Base-by-base conservation (phyloP, 2,888 invertebrate genomes). In the Anoplius nigerrimus region DNA sequence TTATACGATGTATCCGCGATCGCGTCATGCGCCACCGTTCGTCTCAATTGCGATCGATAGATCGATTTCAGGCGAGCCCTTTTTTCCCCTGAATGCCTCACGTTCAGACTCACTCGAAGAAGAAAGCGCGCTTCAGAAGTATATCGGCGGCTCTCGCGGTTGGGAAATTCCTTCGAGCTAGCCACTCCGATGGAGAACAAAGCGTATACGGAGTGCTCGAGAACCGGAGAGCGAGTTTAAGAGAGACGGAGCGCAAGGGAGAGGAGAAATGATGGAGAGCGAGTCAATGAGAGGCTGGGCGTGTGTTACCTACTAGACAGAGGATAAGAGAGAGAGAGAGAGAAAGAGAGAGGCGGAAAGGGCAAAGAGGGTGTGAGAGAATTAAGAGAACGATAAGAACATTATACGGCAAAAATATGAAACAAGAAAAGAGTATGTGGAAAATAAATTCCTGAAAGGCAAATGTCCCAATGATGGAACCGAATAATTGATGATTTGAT, bases 91-190 rank as follows among this genome's bases (percentile, higher is more conserved):
- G 34, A 34, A 34, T 34, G 34, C 34, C 4, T 2, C 24, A 6
- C 24, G 34, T 34, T 34, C 18, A 56, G 43, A 56, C 13, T 18
- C 20, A 34, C 16, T 65, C 16, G 20, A 20, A 6, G 64, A 21
- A 66, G 62, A 56, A 77, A 56, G 69, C 66, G 69, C 66, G 54
- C 43, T 45, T 20, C 52, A 45, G 60, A 48, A 52, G 21, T 18
- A 46, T 22, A 51, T 52, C 65, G 55, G 55, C 46, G 51, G 16
- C 11, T 46, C 51, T 24, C 53, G 45, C 22, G 21, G 18, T 0
- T 62, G 75, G 73, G 42, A 75, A 77, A 77, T 78, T 68, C 62
- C 66, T 71, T 42, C 46, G 53, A 55, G 51, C 55, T 43, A 56
- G 16, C 42, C 54, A 65, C 46, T 73, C 59, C 16, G 60, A 52